Evolutionary conservation across 1,140 invertebrate genomes (phyloP), one percentile per base, ranked within the genome.

Genomic region (Drosophila subpulchrella): DNA sequence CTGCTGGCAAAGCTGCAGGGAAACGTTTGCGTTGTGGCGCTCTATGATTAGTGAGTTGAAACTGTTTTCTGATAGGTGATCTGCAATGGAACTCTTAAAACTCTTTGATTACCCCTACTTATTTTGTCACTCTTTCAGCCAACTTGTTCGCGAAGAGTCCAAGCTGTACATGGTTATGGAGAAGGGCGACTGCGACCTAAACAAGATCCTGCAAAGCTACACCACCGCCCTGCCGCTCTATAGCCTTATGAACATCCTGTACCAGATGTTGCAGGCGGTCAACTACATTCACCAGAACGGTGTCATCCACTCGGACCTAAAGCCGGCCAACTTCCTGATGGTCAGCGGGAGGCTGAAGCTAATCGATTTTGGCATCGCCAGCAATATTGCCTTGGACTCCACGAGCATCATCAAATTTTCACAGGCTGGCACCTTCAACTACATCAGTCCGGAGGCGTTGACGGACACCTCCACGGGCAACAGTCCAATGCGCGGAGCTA

Each of bases 311-410:
- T 97, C 97, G 0, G 98, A 99, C 93, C 93, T 99, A 60, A 99
- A 99, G 93, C 98, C 98, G 11, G 97, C 97, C 2, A 99, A 99
- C 93, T 99, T 99, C 93, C 93, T 99, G 11, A 93, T 98, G 78
- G 97, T 98, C 24, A 94, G 95, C 63, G 97, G 97, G 4, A 94
- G 95, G 50, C 92, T 99, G 5, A 99, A 99, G 93, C 93, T 99
- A 24, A 99, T 99, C 71, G 98, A 99, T 93, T 99, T 99, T 94
- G 98, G 98, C 24, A 99, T 99, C 80, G 97, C 98, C n/a, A 97
- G 97, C 50, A 95, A 95, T 53, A 94, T 99, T 53, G 96, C 97
- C 81, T 94, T 95, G 44, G 98, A 99, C 90, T 96, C 96, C 91
- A 99, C 98, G 0, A 97, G 97, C 84, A 96, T 99, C 38, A 93